Conservation (phyloP, 30 jellyfish, hydroid and myxozoan genomes). For the Aurelia coerulea region DNA sequence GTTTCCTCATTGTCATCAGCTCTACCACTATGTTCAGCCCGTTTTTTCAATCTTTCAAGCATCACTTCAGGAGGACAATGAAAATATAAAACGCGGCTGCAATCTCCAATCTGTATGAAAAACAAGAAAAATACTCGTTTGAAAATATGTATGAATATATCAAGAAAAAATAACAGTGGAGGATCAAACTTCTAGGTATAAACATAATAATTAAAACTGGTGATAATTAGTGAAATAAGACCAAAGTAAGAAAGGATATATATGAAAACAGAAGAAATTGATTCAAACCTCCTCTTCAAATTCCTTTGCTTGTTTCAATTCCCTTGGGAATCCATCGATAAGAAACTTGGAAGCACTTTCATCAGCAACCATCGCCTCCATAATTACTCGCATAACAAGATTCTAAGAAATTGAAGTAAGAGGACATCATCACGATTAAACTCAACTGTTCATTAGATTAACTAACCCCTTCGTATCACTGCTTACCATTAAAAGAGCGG, state of each 20-base stretch:
- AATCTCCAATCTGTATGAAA: slow-evolving; percentile 63
- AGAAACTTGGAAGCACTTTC: slow-evolving; percentile 54
- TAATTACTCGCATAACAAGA: slow-evolving; percentile 51
- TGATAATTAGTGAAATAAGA: too few species aligned
- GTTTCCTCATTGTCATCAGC: slow-evolving; percentile 96
- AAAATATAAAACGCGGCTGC: slow-evolving; percentile 59
- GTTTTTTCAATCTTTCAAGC: slow-evolving; percentile 73
- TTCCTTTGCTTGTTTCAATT: slow-evolving; percentile 69
- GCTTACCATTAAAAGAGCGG: too few species aligned
- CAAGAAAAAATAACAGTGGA: not conserved
- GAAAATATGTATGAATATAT: too few species aligned
- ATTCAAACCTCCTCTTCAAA: slow-evolving; percentile 80
- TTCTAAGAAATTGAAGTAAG: slow-evolving; percentile 11
- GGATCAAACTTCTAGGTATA: not conserved
- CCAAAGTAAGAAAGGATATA: too few species aligned
- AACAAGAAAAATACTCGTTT: too few species aligned
- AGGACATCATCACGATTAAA: too few species aligned
- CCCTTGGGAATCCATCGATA: slow-evolving; percentile 92
- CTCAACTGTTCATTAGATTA: too few species aligned
- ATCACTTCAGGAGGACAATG: slow-evolving; percentile 63
- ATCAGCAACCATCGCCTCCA: slow-evolving; percentile 62
- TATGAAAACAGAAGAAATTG: too few species aligned
- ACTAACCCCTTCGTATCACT: too few species aligned
- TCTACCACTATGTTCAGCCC: slow-evolving; percentile 93
- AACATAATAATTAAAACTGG: too few species aligned